A percentile compares a stretch with the other conserved stretches of the same genome.
phyloP scores from a whole-genome alignment of 2,113 vertebrate genomes.

The Melanostigma gelatinosum region DNA sequence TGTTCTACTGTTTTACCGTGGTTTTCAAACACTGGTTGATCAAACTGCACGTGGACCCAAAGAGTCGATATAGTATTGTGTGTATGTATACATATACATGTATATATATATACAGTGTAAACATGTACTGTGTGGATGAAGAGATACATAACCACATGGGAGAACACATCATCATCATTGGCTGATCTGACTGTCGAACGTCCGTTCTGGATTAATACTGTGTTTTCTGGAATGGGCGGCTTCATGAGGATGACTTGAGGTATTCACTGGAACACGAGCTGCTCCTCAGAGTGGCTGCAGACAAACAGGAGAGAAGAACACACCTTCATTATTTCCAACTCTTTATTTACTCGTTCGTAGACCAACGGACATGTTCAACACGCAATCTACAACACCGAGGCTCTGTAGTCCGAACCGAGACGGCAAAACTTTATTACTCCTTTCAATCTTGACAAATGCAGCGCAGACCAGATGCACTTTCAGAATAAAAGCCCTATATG shows the following conservation, averaged over 20 bases:
- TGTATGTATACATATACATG: conserved; percentile 36
- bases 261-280: conserved; percentile 62
- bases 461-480: too few relatives aligned
- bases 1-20: conserved; percentile 5
- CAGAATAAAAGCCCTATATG: too few relatives aligned
- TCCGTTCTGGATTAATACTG: conserved; percentile 85
- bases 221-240: conserved; percentile 82
- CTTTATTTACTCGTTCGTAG: not conserved
- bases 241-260: conserved; percentile 80
- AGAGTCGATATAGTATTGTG: conserved; percentile 71
- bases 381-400: too few relatives aligned
- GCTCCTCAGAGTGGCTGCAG: conserved; percentile 89
- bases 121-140: conserved; percentile 83
- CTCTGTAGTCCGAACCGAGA: too few relatives aligned
- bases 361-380: too few relatives aligned
- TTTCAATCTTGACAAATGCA: too few relatives aligned
- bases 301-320: conserved; percentile 18
- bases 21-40: conserved; percentile 63
- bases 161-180: conserved; percentile 86
- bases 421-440: too few relatives aligned
- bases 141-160: conserved; percentile 87
- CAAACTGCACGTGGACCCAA: conserved; percentile 61
- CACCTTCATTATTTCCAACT: too few relatives aligned
- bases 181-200: conserved; percentile 79
- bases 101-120: conserved; percentile 89